Conservation (phyloP, 2,888 invertebrate species). For the Hirtodrosophila duncani region DNA sequence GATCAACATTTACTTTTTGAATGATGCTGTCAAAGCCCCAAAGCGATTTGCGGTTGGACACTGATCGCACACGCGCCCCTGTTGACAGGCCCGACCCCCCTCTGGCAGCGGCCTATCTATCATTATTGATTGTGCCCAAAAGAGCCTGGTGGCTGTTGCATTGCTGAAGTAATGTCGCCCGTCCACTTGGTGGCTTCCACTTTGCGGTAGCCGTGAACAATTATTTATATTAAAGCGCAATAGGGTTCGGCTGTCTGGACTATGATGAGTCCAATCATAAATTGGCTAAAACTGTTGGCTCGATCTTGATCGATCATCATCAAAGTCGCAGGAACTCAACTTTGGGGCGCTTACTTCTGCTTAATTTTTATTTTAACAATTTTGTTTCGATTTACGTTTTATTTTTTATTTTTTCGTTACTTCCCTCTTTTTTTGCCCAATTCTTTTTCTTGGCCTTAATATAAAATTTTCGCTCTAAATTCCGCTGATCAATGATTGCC, state of each 20-base stretch:
- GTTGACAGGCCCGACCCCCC: constrained; percentile 26
- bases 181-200: not conserved
- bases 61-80: constrained; percentile 60
- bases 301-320: no score
- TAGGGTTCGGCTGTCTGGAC: constrained; percentile 9
- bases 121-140: constrained; percentile 74
- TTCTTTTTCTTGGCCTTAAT: constrained; percentile 59
- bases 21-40: constrained; percentile 70
- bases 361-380: constrained; percentile 60
- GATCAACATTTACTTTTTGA: constrained; percentile 49
- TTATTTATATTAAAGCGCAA: constrained; percentile 64
- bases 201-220: constrained; percentile 54
- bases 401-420: constrained; percentile 18
- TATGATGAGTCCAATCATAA: no score
- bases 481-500: constrained; percentile 75
- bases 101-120: constrained; percentile 53
- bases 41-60: constrained; percentile 68
- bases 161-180: constrained; percentile 3
- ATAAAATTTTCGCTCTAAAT: constrained; percentile 73
- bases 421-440: no score
- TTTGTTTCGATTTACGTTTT: no score
- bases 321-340: no score
- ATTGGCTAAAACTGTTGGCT: no score
- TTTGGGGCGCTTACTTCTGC: constrained; percentile 70
- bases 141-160: constrained; percentile 43